Base-by-base conservation (phyloP, 2,888 invertebrate species). In the Luperina nickerlii region DNA sequence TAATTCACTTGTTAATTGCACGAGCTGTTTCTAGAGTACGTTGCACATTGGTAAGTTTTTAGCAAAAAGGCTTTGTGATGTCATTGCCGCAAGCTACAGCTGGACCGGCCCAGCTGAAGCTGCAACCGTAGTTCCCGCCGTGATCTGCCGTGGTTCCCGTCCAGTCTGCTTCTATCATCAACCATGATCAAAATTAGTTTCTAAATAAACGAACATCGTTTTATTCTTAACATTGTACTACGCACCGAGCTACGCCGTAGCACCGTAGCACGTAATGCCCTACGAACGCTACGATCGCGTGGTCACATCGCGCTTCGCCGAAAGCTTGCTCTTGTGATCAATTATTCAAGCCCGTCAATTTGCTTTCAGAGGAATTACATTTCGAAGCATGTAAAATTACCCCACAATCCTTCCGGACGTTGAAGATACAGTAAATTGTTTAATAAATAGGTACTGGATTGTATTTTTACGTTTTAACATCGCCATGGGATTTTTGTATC, bases 221-320 rank as follows among this genome's bases (percentile, higher is more conserved):
- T 13, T 13, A n/a, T 60, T 54, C 2, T 24, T 32, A 54, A 54
- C 6, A 54, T 15, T 15, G 2, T 6, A 5, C 42, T 32, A 70
- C 42, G 70, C 54, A 18, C 9, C 9, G 9, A n/a, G 38, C 70
- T 71, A 71, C 70, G 70, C 11, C 70, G 38, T 71, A 27, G 70
- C 70, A n/a, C 18, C 45, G 27, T 75, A 75, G 57, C 60, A 51
- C 51, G 20, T 68, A 51, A 13, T 38, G 27, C 51, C 51, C 51
- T 69, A 45, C 62, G 72, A 62, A n/a, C 67, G 18, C 67, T 42
- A 70, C 54, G 70, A 54, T 24, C 75, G 63, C 63, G 51, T 65
- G 63, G 42, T 54, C 54, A 65, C 42, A 51, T 48, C 38, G 38
- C 4, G 38, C 38, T 6, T 75, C 5, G 42, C 45, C 54, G 24